Base-by-base conservation (phyloP, 2,113 vertebrate genomes). In the Pithys albifrons region DNA sequence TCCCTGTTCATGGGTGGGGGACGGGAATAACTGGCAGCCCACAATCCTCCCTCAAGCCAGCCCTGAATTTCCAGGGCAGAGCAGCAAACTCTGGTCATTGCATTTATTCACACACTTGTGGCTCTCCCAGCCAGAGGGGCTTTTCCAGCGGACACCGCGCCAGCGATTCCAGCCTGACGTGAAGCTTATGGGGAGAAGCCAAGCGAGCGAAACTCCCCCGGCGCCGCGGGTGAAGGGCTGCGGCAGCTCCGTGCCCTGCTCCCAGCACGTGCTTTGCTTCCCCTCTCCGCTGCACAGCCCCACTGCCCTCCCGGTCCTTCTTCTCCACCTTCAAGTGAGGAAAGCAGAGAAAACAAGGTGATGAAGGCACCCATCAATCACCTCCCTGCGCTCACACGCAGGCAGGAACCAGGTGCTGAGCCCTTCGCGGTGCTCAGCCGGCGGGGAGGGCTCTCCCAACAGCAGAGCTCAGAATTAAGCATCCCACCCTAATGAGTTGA, bases 401-500 rank as follows among this genome's bases (percentile, higher is more conserved):
- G 39, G 13, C 65, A 48, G 74, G 69, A 57, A 57, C 61, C 43
- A 66, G 94, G 61, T 64, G 89, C 91, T 82, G 19, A 22, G 67
- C 12, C 16, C 84, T 91, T 48, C 86, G 92, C 85, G 16, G 85
- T 23, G 86, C 77, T 57, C 92, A 96, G 93, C 93, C 72, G 27
- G 77, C 17, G 37, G 93, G 61, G 58, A 57, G 88, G 96, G 93
- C 65, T 95, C 96, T 97, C 96, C 95, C 93, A 25, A 46, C 20
- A 84, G 96, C 90, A 83, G 66, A 89, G 96, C 95, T 96, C 80
- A 79, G 98, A 93, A 97, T 95, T 97, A 97, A 98, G 94, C 98
- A 97, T 91, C 92, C 80, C 88, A 93, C 94, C 97, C 72, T 98
- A 98, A 98, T 98, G 98, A 98, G 98, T 94, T 98, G 98, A 98